phyloP scores from a whole-genome alignment of 2,888 invertebrate genomes.

The Crossocerus cetratus region DNA sequence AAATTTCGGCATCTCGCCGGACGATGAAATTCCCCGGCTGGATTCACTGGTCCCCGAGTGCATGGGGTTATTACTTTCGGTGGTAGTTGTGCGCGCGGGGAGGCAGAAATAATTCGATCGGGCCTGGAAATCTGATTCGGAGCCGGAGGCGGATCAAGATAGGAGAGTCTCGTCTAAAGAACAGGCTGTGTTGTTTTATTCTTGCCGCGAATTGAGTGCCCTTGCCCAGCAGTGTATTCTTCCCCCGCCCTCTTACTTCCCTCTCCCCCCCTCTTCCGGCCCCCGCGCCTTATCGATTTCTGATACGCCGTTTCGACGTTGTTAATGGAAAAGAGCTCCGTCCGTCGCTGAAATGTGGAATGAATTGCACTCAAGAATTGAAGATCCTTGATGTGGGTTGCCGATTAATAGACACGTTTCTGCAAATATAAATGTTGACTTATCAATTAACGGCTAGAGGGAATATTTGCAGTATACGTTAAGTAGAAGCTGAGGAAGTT shows the following conservation, averaged over 20 bases:
- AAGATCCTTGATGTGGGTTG: not conserved
- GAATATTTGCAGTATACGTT: too few species aligned
- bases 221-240: not conserved
- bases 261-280: not conserved
- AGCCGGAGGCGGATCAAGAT: conserved; percentile 14
- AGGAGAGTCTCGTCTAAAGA: conserved; percentile 9
- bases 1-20: too few species aligned
- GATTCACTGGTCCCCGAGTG: too few species aligned
- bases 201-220: conserved; percentile 9
- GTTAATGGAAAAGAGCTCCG: conserved; percentile 18
- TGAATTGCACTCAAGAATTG: not conserved
- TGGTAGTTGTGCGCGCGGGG: conserved; percentile 2
- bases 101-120: conserved; percentile 26
- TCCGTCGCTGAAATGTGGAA: conserved; percentile 11
- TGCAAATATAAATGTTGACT: too few species aligned
- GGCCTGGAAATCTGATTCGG: conserved; percentile 13
- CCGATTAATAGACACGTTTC: not conserved
- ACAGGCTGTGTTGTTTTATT: conserved; percentile 26
- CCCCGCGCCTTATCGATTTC: conserved; percentile 42
- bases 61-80: not conserved
- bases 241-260: too few species aligned
- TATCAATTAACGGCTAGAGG: too few species aligned
- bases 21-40: too few species aligned
- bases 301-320: conserved; percentile 26
- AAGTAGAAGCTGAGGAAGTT: too few species aligned